Base-by-base conservation (phyloP, 2,888 invertebrate genomes). In the Clusia tigrina region DNA sequence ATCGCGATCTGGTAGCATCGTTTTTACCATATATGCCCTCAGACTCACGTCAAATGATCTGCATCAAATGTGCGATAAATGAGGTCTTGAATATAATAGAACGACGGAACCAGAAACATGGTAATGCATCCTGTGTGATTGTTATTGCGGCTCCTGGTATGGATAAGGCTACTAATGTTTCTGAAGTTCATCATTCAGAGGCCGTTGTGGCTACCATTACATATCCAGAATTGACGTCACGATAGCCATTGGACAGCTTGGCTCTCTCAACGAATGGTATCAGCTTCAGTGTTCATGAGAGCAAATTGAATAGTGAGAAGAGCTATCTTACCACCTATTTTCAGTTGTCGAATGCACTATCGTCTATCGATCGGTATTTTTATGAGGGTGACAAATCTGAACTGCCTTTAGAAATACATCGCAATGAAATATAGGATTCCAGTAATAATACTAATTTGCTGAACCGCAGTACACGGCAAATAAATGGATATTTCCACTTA, bases 101-200 rank as follows among this genome's bases (percentile, higher is more conserved):
- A 52, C 83, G 85, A 1, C 77, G 84, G 2, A 78, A 80, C 0
- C 77, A 73, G 55, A 70, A 75, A 1, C 76, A 83, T 52, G 87
- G 87, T 6, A 80, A 85, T 2, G 87, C 87, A 0, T 85, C 84
- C 64, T 86, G 87, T 51, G 85, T 88, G 2, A 85, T 88, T 48
- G 81, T 88, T 1, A 74, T 88, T 1, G 85, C 88, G 38, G 86
- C 87, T 1, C 86, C 87, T 2, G 88, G 88, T 12, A 86, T 86
- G 79, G 68, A 69, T 38, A 81, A 83, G 46, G 73, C 81, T 6
- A 82, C 80, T 25, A 76, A 80, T 3, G 83, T 86, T 65, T 72
- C 85, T 1, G 71, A 83, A 0, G 26, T 26, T 12, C 53, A 54
- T 6, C 79, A 80, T 25, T 78, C 83, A 23, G 84, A 85, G 66